These are phyloP conservation scores for Apus apus DNA, from an alignment of 2,113 vertebrate genomes.

Conservation along the genomic window DNA sequence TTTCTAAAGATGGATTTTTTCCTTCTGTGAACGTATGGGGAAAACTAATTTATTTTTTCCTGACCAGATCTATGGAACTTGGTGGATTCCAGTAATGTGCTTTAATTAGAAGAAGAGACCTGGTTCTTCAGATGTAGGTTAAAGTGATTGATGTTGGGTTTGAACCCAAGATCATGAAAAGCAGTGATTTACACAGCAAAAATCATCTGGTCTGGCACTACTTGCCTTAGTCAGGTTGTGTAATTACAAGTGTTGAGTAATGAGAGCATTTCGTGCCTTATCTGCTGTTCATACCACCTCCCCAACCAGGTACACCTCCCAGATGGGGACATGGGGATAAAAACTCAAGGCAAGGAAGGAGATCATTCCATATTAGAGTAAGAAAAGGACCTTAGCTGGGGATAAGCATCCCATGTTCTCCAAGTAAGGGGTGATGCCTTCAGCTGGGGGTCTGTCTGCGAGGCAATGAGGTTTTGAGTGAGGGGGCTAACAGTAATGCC, in stretches of 20 bases:
- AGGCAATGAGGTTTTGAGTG: not conserved
- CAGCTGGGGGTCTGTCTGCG: accelerated
- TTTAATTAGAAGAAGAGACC: not conserved
- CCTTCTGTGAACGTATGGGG: not conserved
- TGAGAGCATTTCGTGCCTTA: not conserved
- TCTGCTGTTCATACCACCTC: not conserved
- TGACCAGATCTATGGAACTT: not conserved
- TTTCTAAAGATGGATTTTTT: not conserved
- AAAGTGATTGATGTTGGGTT: not conserved
- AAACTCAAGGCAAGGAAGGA: not conserved
- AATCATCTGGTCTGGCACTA: not conserved
- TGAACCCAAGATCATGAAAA: not conserved
- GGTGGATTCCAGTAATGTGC: not conserved
- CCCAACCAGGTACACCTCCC: not conserved
- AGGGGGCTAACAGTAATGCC: not conserved
- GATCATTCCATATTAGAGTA: not conserved
- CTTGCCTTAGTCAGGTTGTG: not conserved
- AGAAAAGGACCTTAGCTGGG: not conserved
- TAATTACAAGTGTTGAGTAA: not conserved
- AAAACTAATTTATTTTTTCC: not conserved
- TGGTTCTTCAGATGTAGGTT: not conserved
- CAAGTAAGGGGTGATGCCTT: not conserved
- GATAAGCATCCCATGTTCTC: not conserved
- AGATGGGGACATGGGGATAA: not conserved
- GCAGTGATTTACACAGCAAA: not conserved